These are phyloP conservation scores for Drosophila seguyi DNA, from an alignment of 1,140 invertebrate genomes.

Conservation along the genomic window DNA sequence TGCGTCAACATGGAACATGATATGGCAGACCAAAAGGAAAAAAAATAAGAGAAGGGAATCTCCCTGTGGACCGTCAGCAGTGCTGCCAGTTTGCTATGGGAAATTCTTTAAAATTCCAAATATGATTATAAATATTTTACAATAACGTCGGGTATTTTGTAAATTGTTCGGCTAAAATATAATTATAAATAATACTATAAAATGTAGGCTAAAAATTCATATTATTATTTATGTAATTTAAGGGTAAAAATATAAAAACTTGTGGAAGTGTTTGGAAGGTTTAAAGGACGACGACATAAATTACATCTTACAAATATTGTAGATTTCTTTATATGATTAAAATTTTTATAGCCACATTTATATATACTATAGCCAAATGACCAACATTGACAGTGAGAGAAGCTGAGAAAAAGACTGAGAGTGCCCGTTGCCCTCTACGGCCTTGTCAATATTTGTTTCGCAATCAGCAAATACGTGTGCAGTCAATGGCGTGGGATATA, in stretches of 20 bases:
- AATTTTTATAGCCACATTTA: neutral
- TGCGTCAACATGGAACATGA: conserved; percentile 81
- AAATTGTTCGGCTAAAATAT: neutral
- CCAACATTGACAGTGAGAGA: conserved; percentile 3
- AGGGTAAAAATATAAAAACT: neutral
- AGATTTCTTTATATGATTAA: neutral
- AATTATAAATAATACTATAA: neutral
- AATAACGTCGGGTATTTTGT: too few relatives aligned
- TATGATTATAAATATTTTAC: too few relatives aligned
- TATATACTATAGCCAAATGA: conserved; percentile 1
- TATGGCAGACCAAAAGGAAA: conserved; percentile 54
- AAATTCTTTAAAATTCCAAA: neutral
- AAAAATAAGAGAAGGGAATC: conserved; percentile 33
- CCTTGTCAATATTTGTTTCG: conserved; percentile 79
- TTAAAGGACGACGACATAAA: too few relatives aligned
- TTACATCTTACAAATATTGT: fast-evolving
- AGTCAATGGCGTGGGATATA: conserved; percentile 39
- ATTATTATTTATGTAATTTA: too few relatives aligned
- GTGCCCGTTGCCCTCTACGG: conserved; percentile 21
- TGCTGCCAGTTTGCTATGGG: neutral
- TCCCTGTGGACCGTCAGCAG: conserved; percentile 50
- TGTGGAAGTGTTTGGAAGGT: neutral
- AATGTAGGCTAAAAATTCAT: too few relatives aligned
- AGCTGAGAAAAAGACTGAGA: conserved; percentile 20
- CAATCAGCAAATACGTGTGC: conserved; percentile 76